phyloP scores from a whole-genome alignment of 2,797 vertebrate species.

The Sebastes cheni region DNA sequence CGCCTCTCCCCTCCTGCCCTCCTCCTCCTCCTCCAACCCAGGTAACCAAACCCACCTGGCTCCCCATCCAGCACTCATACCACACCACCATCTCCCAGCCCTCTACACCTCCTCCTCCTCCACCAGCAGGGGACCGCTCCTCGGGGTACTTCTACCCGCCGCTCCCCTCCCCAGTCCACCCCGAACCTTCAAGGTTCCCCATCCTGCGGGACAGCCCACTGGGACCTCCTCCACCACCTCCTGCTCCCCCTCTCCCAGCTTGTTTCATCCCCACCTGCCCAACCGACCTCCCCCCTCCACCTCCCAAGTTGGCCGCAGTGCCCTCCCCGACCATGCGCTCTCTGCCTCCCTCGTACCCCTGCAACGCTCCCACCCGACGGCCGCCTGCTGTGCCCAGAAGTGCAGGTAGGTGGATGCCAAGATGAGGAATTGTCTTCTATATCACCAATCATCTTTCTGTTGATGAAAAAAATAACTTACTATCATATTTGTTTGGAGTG shows the following conservation, averaged over 20 bases:
- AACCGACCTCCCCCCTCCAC: slow-evolving; percentile 71
- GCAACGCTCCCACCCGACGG: slow-evolving; percentile 76
- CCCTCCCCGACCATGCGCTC: slow-evolving; percentile 78
- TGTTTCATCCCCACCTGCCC: slow-evolving; percentile 69
- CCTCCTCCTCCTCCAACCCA: slow-evolving; percentile 75
- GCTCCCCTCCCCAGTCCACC: slow-evolving; percentile 10
- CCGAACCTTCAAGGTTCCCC: slow-evolving; percentile 57
- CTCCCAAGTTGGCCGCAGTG: slow-evolving; percentile 82
- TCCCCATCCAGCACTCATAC: slow-evolving; percentile 76
- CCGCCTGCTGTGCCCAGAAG: slow-evolving; percentile 81
- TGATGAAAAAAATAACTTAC: neutral
- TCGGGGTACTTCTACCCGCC: slow-evolving; percentile 64
- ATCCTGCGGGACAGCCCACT: slow-evolving; percentile 67
- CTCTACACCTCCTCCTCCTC: slow-evolving; percentile 50
- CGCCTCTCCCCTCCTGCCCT: slow-evolving; percentile 72
- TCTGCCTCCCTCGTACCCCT: slow-evolving; percentile 81
- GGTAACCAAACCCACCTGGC: slow-evolving; percentile 82
- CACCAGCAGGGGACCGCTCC: slow-evolving; percentile 64
- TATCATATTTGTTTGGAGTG: neutral
- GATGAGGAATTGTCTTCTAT: neutral
- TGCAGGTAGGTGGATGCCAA: slow-evolving; percentile 63
- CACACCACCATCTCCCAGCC: slow-evolving; percentile 62
- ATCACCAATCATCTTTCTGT: neutral
- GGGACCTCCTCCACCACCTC: slow-evolving; percentile 75
- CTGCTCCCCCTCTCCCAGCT: slow-evolving; percentile 74